These are phyloP conservation scores for Papilio protenor DNA, from an alignment of 2,888 invertebrate genomes.

Conservation along the genomic window DNA sequence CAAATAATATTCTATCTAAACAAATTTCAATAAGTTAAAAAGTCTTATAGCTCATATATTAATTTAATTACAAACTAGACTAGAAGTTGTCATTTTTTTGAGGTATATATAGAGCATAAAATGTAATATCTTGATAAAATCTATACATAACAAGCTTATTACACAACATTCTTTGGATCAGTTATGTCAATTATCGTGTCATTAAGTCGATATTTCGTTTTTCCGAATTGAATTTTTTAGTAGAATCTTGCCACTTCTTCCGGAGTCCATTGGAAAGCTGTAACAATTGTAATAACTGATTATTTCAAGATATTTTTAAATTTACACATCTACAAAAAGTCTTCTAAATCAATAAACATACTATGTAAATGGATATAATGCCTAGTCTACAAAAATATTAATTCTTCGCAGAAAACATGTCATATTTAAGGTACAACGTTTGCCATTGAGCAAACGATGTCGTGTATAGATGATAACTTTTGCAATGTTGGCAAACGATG, in stretches of 20 bases:
- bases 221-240: constrained; percentile 14
- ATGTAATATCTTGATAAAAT: constrained; percentile 12
- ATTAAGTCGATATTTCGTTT: not conserved
- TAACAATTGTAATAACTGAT: constrained; percentile 46
- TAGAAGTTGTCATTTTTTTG: constrained; percentile 17
- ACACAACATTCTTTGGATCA: constrained; percentile 11
- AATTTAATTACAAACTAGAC: constrained; percentile 4
- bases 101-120: not conserved
- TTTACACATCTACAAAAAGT: not conserved
- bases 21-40: constrained; percentile 1
- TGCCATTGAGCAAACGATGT: not conserved
- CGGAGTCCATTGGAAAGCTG: constrained; percentile 66
- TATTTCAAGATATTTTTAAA: not conserved
- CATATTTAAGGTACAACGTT: not conserved
- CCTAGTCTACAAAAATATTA: not conserved
- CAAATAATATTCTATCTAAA: not conserved
- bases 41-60: constrained; percentile 11
- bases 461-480: not conserved
- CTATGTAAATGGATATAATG: not conserved
- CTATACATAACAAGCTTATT: constrained; percentile 14
- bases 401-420: not conserved
- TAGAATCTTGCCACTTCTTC: constrained; percentile 53
- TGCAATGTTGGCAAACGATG: not conserved
- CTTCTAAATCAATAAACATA: not conserved
- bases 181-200: not conserved